Evolutionary conservation across 1,140 invertebrate species (phyloP).

Genomic region (Hypothenemus hampei): DNA sequence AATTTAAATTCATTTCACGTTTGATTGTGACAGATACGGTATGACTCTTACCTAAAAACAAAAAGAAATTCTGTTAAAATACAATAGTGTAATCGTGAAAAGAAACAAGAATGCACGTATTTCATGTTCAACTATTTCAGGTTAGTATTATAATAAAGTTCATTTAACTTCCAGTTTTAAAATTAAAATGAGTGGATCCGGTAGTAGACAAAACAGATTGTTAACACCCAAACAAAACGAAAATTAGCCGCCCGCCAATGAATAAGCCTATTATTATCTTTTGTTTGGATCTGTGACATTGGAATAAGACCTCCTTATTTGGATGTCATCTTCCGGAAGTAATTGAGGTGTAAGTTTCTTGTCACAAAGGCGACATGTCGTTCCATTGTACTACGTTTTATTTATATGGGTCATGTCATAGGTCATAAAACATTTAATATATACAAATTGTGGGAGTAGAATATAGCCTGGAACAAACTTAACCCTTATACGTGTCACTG

Average conservation of each 20-base stretch:
- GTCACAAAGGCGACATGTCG: constrained; percentile 11
- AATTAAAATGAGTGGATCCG: constrained; percentile 13
- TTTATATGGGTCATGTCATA: constrained; percentile 18
- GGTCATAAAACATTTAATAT: constrained; percentile 15
- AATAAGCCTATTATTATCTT: constrained; percentile 27
- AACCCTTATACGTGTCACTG: too few species aligned
- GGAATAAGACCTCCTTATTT: constrained; percentile 18
- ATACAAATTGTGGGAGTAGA: not conserved
- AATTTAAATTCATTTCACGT: too few species aligned
- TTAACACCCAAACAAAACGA: constrained; percentile 26
- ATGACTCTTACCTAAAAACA: too few species aligned
- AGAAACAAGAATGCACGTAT: too few species aligned
- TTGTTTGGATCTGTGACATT: constrained; percentile 16
- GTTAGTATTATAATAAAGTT: too few species aligned
- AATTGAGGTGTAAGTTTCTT: constrained; percentile 11
- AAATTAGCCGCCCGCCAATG: constrained; percentile 13
- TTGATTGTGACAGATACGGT: too few species aligned
- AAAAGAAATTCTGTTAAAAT: too few species aligned
- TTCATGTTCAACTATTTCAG: too few species aligned
- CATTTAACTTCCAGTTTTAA: constrained; percentile 19
- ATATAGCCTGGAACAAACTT: too few species aligned
- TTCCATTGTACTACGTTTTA: constrained; percentile 1
- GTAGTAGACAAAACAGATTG: constrained; percentile 24
- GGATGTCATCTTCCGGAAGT: constrained; percentile 22
- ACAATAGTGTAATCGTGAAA: too few species aligned